Conservation (phyloP, 53 echinoderm and acorn worm species). For the Stichopus horrens region DNA sequence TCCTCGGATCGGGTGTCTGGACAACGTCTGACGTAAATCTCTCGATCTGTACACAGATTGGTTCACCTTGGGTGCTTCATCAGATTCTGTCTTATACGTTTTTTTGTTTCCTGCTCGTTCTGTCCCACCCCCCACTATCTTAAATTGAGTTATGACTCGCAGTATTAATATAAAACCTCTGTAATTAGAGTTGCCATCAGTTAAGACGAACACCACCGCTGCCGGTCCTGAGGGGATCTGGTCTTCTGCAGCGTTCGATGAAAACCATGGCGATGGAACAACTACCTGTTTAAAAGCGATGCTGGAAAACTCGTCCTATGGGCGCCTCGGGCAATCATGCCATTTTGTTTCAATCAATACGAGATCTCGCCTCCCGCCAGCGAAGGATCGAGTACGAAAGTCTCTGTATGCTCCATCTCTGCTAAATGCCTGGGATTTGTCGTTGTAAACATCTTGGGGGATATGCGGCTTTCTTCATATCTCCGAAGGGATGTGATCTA, state of each 20-base stretch:
- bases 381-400: not conserved
- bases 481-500: too few relatives aligned
- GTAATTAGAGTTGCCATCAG: conserved; percentile 23
- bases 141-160: conserved; percentile 34
- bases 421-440: too few relatives aligned
- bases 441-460: too few relatives aligned
- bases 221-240: conserved; percentile 2
- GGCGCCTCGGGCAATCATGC: conserved; percentile 22
- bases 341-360: conserved; percentile 41
- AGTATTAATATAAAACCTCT: conserved; percentile 36
- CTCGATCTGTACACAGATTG: not conserved
- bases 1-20: not conserved
- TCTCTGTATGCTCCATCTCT: not conserved
- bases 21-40: conserved; percentile 7
- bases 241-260: not conserved
- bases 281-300: conserved; percentile 10
- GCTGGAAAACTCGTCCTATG: conserved; percentile 15
- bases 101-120: not conserved
- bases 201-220: conserved; percentile 1
- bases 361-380: not conserved
- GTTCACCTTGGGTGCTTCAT: conserved; percentile 15
- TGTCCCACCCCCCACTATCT: not conserved
- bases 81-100: not conserved
- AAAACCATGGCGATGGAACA: not conserved
- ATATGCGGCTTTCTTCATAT: not conserved